Evolutionary conservation across 2,888 invertebrate genomes (phyloP), one percentile per base, ranked within the genome.

Genomic region (Brenthis daphne): DNA sequence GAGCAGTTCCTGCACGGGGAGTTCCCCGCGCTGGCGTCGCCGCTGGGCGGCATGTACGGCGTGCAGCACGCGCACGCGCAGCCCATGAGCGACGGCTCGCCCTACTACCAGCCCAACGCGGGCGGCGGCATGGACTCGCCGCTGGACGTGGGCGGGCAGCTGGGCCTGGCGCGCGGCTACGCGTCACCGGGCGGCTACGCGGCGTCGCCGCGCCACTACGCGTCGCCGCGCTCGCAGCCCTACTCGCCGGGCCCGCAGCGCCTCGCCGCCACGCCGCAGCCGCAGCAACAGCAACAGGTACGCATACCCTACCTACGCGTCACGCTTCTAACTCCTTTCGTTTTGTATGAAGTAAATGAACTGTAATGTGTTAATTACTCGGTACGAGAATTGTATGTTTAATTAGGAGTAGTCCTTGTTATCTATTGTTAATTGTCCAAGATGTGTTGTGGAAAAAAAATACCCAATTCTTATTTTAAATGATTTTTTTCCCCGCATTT

Each of bases 181-280:
- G 76, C 67, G 70, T 74, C 75, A 24, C 73, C 74, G 65, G 77
- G 74, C 66, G 53, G 71, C 73, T 79, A 76, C 69, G 79, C 70
- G 69, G 87, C 87, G 63, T 88, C 89, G 6, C 90, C 90, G 68
- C 86, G 89, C 76, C 87, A 80, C 69, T 89, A 90, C 84, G 88
- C 88, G 57, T 90, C 90, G 63, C 91, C 91, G 69, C 87, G 89
- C 80, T 82, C 85, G 74, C 88, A 87, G 82, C 87, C 84, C 63
- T 90, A 89, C 85, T 86, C 86, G 79, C 88, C 89, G 72, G 82
- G 76, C 75, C 86, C 77, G 71, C 82, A 80, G 74, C 82, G 84
- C 12, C 80, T 81, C 56, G 80, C 85, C 70, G 81, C 78, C 76
- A 87, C 88, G 64, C 88, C 89, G 76, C 89, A 88, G 74, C 87